Conservation (phyloP, 2,797 vertebrate species). For the Enteromius thamalakanensis region DNA sequence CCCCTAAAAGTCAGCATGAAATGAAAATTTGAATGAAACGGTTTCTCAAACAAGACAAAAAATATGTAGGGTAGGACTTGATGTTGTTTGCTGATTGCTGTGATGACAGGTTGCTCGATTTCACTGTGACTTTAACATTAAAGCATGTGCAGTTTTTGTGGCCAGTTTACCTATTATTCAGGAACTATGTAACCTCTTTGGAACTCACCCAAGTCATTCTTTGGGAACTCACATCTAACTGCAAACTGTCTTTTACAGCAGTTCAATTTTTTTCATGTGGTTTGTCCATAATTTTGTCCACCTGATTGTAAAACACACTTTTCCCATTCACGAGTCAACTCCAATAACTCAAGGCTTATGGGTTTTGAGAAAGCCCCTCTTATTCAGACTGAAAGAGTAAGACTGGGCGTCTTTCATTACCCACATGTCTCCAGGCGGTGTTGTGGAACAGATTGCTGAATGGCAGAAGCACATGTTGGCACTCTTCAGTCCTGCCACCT, state of each 20-base stretch:
- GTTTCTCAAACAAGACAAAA: not conserved
- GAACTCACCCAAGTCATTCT: not conserved
- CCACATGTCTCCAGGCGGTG: conserved; percentile 53
- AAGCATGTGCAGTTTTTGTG: not conserved
- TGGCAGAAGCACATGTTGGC: conserved; percentile 50
- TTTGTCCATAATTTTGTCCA: not conserved
- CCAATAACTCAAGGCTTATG: conserved; percentile 29
- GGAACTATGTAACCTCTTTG: not conserved
- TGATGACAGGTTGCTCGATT: not conserved
- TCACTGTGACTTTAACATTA: not conserved
- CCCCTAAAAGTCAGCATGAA: not conserved
- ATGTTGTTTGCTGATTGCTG: not conserved
- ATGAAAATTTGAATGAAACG: not conserved
- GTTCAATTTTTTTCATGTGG: no score
- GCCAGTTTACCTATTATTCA: not conserved
- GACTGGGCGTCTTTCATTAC: conserved; percentile 33
- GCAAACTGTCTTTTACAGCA: not conserved
- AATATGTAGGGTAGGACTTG: not conserved
- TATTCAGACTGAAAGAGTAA: conserved; percentile 37
- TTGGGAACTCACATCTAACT: conserved; percentile 2
- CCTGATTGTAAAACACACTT: not conserved
- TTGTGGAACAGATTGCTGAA: conserved; percentile 50
- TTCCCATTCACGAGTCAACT: conserved; percentile 40
- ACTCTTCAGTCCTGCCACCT: conserved; percentile 40
- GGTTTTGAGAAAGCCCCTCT: conserved; percentile 13